Conservation (phyloP, 92 coral and sea anemone genomes). For the Parazoanthus darwini region DNA sequence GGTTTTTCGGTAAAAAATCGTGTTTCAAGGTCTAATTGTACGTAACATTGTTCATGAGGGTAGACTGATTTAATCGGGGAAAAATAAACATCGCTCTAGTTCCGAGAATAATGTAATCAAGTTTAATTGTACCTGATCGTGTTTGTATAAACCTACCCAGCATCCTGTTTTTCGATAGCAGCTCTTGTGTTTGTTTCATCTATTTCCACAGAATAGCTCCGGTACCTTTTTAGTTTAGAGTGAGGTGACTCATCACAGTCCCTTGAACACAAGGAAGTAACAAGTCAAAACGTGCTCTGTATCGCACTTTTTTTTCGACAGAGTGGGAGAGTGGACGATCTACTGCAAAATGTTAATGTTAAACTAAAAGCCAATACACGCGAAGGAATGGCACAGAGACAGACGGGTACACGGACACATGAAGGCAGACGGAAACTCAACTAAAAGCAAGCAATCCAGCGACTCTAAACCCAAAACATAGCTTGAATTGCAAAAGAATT, state of each 20-base stretch:
- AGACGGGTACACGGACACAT: too few species aligned
- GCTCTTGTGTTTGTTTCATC: background rate
- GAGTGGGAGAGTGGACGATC: background rate
- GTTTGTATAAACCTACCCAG: background rate
- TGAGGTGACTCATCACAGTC: slow-evolving; percentile 17
- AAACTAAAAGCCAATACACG: too few species aligned
- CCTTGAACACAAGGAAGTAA: background rate
- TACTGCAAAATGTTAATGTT: background rate
- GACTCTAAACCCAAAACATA: too few species aligned
- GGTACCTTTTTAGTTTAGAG: background rate
- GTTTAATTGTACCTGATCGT: too few species aligned
- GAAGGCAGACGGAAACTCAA: too few species aligned
- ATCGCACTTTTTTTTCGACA: background rate
- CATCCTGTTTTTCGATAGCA: background rate
- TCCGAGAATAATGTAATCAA: background rate
- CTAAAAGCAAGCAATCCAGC: too few species aligned
- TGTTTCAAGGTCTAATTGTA: too few species aligned
- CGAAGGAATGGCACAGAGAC: too few species aligned
- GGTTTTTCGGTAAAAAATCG: too few species aligned
- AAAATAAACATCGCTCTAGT: too few species aligned
- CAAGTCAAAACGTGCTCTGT: background rate
- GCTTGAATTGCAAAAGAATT: too few species aligned
- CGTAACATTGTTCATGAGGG: too few species aligned
- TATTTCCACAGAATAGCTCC: background rate
- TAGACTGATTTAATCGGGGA: background rate